Percentiles rank a stretch among this genome's conserved stretches.
These are phyloP conservation scores for Tonatia bakeri DNA, from an alignment of 2,113 vertebrate genomes.

Conservation along the genomic window DNA sequence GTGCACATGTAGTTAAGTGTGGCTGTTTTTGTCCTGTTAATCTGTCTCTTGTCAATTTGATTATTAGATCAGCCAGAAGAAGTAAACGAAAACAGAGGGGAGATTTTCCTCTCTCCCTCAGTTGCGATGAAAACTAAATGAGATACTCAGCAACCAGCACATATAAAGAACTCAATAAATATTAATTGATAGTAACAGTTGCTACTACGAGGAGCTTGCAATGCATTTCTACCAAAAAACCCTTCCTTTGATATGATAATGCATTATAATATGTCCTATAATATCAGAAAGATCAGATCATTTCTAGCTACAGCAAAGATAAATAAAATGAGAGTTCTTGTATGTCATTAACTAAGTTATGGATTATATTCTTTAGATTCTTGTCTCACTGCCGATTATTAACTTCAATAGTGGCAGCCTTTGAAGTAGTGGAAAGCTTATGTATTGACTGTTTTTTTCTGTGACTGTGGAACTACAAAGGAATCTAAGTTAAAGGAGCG, in stretches of 20 bases:
- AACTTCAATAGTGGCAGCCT: not conserved
- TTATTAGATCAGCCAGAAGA: not conserved
- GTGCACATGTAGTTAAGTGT: too few species aligned
- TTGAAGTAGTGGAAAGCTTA: not conserved
- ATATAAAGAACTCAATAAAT: not conserved
- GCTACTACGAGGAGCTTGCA: not conserved
- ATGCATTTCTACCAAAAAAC: not conserved
- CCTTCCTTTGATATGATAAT: not conserved
- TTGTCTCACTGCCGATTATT: not conserved
- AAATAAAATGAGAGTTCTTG: not conserved
- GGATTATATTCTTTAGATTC: not conserved
- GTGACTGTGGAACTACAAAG: not conserved
- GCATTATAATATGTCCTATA: not conserved
- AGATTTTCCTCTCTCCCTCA: not conserved
- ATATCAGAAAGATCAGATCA: not conserved
- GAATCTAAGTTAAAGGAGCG: not conserved
- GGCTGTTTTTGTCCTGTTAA: not conserved
- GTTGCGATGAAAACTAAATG: not conserved
- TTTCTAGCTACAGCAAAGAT: not conserved
- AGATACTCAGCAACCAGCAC: not conserved
- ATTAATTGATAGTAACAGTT: not conserved
- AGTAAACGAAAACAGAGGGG: not conserved
- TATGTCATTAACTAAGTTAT: not conserved
- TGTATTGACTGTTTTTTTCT: not conserved
- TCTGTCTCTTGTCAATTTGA: not conserved